Base-by-base conservation (phyloP, 1,140 invertebrate genomes). In the Aleiodes sp. region DNA sequence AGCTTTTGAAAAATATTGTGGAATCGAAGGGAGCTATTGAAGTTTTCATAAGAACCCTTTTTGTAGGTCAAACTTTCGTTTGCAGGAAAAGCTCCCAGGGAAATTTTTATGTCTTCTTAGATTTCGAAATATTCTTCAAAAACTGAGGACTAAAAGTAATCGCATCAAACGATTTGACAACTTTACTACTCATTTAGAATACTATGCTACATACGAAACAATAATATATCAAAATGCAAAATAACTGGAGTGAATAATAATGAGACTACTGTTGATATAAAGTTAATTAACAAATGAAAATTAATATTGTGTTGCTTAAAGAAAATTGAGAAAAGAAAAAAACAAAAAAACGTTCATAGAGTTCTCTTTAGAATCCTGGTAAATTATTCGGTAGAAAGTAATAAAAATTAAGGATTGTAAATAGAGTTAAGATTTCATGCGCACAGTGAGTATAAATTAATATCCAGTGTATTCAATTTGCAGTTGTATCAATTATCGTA, bases 361-460 rank as follows among this genome's bases (percentile, higher is more conserved):
- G 19, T 52, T 52, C 46, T 52, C 46, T 16, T 52, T 52, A 52
- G 46, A 24, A 4, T 29, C 29, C 56, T 59, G 24, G 56, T 31
- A 59, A 59, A 29, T 59, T n/a, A n/a, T n/a, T 33, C 28, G 6
- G 12, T 59, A 59, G 56, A 59, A 59, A 59, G 28, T 29, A 59
- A 59, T 59, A 16, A 9, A 1, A 12, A n/a, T 9, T 31, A 29
- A 59, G n/a, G 28, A 59, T 59, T 59, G 26, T 59, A 59, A 29
- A 59, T 59, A 59, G 56, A 43, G 1, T 59, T 59, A 59, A 59
- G 56, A 59, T 59, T 59, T 59, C 28, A 59, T 59, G 56, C 56
- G 56, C 56, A 59, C 56, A 59, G 28, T 59, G 28, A 59, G 56
- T 10, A 31, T 59, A 59, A 31, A n/a, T n/a, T n/a, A n/a, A n/a